A percentile compares a stretch with the other conserved stretches of the same genome.
phyloP scores from a whole-genome alignment of 1,140 invertebrate species.

The Mamestra configurata region DNA sequence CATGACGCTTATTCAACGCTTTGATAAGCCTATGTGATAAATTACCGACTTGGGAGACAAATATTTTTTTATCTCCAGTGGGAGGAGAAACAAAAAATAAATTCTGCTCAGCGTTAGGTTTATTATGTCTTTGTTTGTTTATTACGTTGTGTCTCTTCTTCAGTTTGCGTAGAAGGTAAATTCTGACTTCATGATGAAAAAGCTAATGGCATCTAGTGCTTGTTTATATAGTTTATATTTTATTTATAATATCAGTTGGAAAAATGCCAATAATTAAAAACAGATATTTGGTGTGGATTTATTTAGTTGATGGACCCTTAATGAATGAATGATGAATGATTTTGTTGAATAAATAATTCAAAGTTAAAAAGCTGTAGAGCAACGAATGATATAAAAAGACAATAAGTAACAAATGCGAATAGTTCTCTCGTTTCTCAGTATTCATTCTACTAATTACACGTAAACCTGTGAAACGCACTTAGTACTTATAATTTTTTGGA shows the following conservation, averaged over 20 bases:
- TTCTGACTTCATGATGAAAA: constrained; percentile 13
- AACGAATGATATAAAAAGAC: no score
- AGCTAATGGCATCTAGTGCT: not conserved
- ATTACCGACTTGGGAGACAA: constrained; percentile 51
- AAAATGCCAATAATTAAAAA: no score
- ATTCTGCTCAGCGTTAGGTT: constrained; percentile 26
- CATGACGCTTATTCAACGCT: constrained; percentile 61
- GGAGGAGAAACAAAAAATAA: constrained; percentile 39
- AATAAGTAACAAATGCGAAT: no score
- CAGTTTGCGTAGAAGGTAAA: constrained; percentile 8
- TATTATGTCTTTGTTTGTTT: constrained; percentile 37
- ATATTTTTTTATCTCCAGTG: constrained; percentile 17
- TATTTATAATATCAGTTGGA: not conserved
- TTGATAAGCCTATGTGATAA: constrained; percentile 61
- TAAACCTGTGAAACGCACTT: not conserved
- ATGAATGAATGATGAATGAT: no score
- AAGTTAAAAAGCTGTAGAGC: no score
- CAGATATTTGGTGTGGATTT: no score
- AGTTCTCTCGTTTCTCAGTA: no score
- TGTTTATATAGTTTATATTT: not conserved
- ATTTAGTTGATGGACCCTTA: no score
- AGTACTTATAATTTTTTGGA: not conserved
- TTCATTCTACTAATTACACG: not conserved
- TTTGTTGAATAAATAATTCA: no score
- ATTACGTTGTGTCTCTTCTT: constrained; percentile 20